Evolutionary conservation across 2,113 vertebrate genomes (phyloP), one percentile per base, ranked within the genome.

Genomic region (Pachyramphus minor): DNA sequence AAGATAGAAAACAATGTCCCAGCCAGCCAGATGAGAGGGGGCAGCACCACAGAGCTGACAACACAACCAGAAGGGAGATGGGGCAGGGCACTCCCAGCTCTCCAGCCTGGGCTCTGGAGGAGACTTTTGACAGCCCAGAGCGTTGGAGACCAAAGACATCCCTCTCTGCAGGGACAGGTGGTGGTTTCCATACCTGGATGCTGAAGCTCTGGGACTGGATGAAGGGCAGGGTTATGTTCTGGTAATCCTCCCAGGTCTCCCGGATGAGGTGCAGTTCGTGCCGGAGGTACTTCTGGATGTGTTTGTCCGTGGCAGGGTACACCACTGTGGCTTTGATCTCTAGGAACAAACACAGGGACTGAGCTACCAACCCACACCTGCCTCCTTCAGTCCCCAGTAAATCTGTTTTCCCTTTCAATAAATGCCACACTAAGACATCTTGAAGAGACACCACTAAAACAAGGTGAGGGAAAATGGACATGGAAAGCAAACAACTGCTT

Each of bases 311-410:
- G 68, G 99, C 99, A 0, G 99, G 99, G 95, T 98, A 99, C 67
- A 99, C 98, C 71, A 99, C 97, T 0, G 99, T 99, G 1, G 98
- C 98, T 97, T 99, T 99, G 41, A 99, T 98, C 94, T 99, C 99
- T 99, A 96, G 44, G 95, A 97, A 13, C 31, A 97, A 88, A 94
- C 24, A 87, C 0, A 0, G 4, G 27, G 5, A 31, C 21, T 2
- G 8, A 35, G 41, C 93, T 71, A 58, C 11, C 25, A 23, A 31
- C 62, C 23, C 63, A 78, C 20, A 0, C 3, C 5, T 5, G 25
- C 50, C 23, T 67, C 72, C 68, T 44, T 41, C 53, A 20, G 22
- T 8, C 11, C 39, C 50, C 1, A 2, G 10, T 3, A 21, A 44
- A 44, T 28, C 22, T 77, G 16, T 12, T 60, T 49, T 45, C 20